These are phyloP conservation scores for Alviniconcha marisindica DNA, from an alignment of 1,140 invertebrate genomes.

Conservation along the genomic window DNA sequence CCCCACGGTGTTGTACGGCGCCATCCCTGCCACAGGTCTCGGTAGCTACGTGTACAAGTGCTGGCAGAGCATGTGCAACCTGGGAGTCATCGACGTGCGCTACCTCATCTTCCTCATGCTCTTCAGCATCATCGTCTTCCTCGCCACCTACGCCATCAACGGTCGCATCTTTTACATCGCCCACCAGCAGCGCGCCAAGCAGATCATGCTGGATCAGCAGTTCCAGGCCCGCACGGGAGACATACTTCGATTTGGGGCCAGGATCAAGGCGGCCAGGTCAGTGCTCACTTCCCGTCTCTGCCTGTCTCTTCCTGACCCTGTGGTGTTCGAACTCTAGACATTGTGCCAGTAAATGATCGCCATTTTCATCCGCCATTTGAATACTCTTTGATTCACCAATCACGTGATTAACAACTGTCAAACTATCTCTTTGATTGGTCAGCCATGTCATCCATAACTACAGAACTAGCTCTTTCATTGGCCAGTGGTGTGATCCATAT, in stretches of 20 bases:
- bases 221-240: background rate
- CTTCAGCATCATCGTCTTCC: background rate
- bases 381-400: too few relatives aligned
- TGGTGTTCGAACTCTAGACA: too few relatives aligned
- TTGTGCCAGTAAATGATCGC: too few relatives aligned
- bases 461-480: too few relatives aligned
- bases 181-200: background rate
- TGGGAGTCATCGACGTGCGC: background rate
- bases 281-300: background rate
- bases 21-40: background rate
- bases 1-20: background rate
- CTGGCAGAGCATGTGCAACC: conserved; percentile 34
- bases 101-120: conserved; percentile 19
- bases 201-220: background rate
- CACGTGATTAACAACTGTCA: too few relatives aligned
- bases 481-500: too few relatives aligned
- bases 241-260: background rate
- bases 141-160: conserved; percentile 14
- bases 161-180: conserved; percentile 20
- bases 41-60: conserved; percentile 20
- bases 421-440: too few relatives aligned
- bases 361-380: too few relatives aligned
- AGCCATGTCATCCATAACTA: too few relatives aligned
- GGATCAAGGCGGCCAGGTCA: background rate
- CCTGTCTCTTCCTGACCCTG: too few relatives aligned